A percentile compares a stretch with the other conserved stretches of the same genome.
phyloP scores from a whole-genome alignment of 2,113 vertebrate genomes.

The Cheirogaleus medius region DNA sequence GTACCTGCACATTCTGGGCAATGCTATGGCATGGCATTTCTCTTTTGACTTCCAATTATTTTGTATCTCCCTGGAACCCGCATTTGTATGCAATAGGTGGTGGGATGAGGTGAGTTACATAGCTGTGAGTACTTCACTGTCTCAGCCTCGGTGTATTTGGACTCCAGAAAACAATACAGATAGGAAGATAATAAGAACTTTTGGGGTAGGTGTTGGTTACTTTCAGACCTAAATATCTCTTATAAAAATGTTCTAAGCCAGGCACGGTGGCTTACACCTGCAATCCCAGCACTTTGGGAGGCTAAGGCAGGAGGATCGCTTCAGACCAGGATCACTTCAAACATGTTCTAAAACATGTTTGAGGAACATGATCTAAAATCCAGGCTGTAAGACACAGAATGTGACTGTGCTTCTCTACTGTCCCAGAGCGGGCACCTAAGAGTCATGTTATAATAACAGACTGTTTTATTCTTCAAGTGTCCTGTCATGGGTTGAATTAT shows the following conservation, averaged over 20 bases:
- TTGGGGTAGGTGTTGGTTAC: background rate
- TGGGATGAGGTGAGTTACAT: background rate
- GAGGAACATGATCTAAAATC: slow-evolving; percentile 11
- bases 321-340: no score
- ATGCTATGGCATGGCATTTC: background rate
- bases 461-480: background rate
- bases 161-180: background rate
- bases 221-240: background rate
- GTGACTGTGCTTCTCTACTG: background rate
- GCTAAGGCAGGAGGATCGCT: no score
- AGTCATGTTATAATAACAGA: background rate
- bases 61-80: background rate
- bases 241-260: background rate
- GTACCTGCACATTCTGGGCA: background rate
- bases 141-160: slow-evolving; percentile 29
- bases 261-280: no score
- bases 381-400: background rate
- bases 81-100: background rate
- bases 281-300: no score
- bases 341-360: no score
- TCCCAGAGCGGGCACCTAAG: background rate
- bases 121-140: background rate
- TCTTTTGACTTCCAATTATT: background rate
- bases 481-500: background rate
- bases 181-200: background rate